These are phyloP conservation scores for Druon quercuslanigerum DNA, from an alignment of 1,140 invertebrate genomes.

Conservation along the genomic window DNA sequence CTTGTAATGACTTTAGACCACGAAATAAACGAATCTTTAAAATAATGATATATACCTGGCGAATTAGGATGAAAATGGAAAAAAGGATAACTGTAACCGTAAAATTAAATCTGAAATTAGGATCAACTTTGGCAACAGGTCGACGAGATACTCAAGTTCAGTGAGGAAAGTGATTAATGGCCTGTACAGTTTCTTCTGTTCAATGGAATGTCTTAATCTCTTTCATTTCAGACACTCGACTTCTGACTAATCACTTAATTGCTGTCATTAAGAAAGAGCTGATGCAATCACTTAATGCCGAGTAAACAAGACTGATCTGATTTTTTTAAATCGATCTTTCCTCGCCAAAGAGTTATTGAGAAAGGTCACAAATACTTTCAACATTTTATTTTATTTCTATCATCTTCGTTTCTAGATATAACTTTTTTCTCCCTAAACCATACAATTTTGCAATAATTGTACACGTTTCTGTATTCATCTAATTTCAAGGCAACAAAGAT, in stretches of 20 bases:
- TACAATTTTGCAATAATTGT: no score
- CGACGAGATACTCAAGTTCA: constrained; percentile 1
- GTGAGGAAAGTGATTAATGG: constrained; percentile 20
- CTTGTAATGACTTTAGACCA: constrained; percentile 19
- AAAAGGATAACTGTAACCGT: neutral
- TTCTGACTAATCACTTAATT: constrained; percentile 31
- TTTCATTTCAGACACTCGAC: constrained; percentile 9
- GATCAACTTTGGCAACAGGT: neutral
- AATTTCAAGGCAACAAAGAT: no score
- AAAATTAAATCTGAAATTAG: neutral
- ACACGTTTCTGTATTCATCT: no score
- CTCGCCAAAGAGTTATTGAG: neutral
- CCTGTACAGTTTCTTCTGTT: constrained; percentile 13
- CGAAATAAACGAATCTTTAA: neutral
- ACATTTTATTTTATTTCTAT: neutral
- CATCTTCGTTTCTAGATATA: neutral
- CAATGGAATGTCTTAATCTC: constrained; percentile 3
- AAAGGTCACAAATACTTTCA: neutral
- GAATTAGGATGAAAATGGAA: neutral
- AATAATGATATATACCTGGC: constrained; percentile 1
- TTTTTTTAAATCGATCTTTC: constrained; percentile 2
- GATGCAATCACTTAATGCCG: constrained; percentile 26
- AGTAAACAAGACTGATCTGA: neutral
- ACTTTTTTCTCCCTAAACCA: neutral
- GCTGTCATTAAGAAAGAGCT: neutral